Base-by-base conservation (phyloP, 2,797 vertebrate species). In the Coranthus polyacanthus region DNA sequence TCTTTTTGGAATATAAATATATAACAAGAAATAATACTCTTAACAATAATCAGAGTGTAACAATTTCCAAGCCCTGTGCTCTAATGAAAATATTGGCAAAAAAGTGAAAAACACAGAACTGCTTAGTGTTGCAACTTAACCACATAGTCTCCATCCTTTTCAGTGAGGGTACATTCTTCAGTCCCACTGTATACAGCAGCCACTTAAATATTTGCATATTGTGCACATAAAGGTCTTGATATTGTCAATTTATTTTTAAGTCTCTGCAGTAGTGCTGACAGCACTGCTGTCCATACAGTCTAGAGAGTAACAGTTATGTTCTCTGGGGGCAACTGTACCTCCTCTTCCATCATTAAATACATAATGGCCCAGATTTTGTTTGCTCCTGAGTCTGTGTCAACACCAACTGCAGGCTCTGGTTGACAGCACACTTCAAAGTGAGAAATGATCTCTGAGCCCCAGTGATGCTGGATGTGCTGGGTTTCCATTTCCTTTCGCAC, bases 331-430 rank as follows among this genome's bases (percentile, higher is more conserved):
- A 53, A 68, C 38, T 26, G 16, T 61, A 55, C 46, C 45, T 75
- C 64, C 81, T 78, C 59, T 60, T 81, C 64, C 71, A 67, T 84
- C 77, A 85, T 88, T 86, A 84, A 89, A 83, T 75, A 82, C 68
- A 86, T 87, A 89, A 90, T 76, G 76, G 76, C 72, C 83, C 72
- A 74, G 77, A 82, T 80, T 90, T 54, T 83, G 74, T 88, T 89
- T 90, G 83, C 73, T 79, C 60, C 59, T 45, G 6, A 70, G 81
- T 72, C 75, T 78, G 75, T 84, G 82, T 86, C 80, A 85, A 82
- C 84, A 84, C 46, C 75, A 73, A 82, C 59, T 84, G 76, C 75
- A 71, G 79, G 56, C 79, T 78, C 58, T 42, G 72, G 72, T 73
- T 15, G 69, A 82, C 80, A 65, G 67, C 59, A 70, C 66, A 74